Percentiles rank a stretch among this genome's conserved stretches.
Conservation (phyloP, 2,113 vertebrate genomes). For the Epinephelus cyanopodus region DNA sequence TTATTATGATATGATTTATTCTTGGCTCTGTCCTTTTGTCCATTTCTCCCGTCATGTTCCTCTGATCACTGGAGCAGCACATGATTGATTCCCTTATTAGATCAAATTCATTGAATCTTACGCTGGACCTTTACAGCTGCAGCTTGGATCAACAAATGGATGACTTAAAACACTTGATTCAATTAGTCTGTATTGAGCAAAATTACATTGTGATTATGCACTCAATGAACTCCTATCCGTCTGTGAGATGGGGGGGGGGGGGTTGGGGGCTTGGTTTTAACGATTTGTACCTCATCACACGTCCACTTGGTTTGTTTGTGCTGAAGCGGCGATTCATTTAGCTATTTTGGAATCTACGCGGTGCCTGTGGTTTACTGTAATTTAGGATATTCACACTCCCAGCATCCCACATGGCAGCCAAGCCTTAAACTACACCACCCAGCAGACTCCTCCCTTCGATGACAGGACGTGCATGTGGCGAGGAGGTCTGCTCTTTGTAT, state of each 20-base stretch:
- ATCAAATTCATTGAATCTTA: conserved; percentile 19
- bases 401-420: conserved; percentile 58
- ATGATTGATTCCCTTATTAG: conserved; percentile 31
- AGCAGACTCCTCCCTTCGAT: conserved; percentile 56
- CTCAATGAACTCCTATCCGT: conserved; percentile 34
- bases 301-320: conserved; percentile 37
- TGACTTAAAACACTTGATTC: conserved; percentile 33
- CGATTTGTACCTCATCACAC: conserved; percentile 7
- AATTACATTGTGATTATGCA: conserved; percentile 18
- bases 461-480: conserved; percentile 57
- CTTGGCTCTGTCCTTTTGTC: neutral
- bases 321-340: conserved; percentile 49
- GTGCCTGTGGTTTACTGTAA: conserved; percentile 70
- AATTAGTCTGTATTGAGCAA: conserved; percentile 30
- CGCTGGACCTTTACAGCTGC: neutral
- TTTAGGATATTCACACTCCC: conserved; percentile 76
- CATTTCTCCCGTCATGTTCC: neutral
- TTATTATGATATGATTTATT: conserved; percentile 32
- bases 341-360: conserved; percentile 54
- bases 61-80: conserved; percentile 1
- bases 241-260: neutral
- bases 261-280: conserved; percentile 18
- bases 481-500: conserved; percentile 42
- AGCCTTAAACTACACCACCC: conserved; percentile 57
- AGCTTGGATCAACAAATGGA: conserved; percentile 41